Conservation (phyloP, 2,888 invertebrate genomes). For the Trichogramma dendrolimi region DNA sequence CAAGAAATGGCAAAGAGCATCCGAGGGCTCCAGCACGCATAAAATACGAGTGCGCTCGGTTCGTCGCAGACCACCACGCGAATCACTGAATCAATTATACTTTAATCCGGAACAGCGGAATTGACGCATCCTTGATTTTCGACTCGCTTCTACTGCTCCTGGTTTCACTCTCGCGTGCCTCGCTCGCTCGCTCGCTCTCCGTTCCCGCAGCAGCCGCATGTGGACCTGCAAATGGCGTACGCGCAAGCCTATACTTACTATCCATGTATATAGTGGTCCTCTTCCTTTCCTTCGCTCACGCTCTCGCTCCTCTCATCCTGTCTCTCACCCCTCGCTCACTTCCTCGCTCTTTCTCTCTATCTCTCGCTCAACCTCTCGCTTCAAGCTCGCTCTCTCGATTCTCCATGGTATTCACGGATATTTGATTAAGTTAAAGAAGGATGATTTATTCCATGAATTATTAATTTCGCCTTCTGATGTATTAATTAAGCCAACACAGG, state of each 20-base stretch:
- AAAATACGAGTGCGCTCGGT: slow-evolving; percentile 41
- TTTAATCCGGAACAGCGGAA: slow-evolving; percentile 58
- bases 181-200: neutral
- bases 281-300: neutral
- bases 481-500: too few species aligned
- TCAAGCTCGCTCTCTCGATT: too few species aligned
- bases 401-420: too few species aligned
- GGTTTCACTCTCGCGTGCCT: slow-evolving; percentile 2
- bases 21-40: slow-evolving; percentile 35
- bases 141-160: neutral
- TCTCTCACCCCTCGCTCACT: neutral
- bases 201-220: neutral
- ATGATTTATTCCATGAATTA: too few species aligned
- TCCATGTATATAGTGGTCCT: neutral
- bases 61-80: slow-evolving; percentile 46
- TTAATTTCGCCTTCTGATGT: too few species aligned
- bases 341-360: neutral
- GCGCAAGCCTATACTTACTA: neutral
- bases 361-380: too few species aligned
- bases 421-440: too few species aligned
- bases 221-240: neutral
- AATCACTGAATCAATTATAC: slow-evolving; percentile 58
- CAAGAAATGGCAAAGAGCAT: slow-evolving; percentile 16
- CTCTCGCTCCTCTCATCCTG: neutral
- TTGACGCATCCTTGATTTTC: slow-evolving; percentile 33